Evolutionary conservation across 2,113 vertebrate genomes (phyloP), one percentile per base, ranked within the genome.

Genomic region (Gorsachius goisagi): DNA sequence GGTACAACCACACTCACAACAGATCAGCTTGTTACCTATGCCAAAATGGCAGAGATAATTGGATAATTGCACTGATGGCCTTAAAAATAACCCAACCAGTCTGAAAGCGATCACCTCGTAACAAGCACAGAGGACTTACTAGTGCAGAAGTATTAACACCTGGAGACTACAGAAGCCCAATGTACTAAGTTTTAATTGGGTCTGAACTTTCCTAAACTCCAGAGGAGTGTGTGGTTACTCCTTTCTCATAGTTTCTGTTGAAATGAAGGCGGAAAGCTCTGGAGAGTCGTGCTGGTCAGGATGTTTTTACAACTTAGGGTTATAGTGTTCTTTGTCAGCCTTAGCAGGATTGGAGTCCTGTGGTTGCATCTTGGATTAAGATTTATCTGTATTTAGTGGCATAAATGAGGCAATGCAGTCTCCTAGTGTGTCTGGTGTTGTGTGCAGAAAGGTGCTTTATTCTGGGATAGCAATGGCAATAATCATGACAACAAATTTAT

Each of bases 281-380:
- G 15, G 18, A 13, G 17, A 59, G 56, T 78, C 0, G 0, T 85
- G 44, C 23, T 75, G 23, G 28, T 74, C 37, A 20, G 12, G 39
- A 14, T 62, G 15, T 37, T 74, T 66, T 74, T 50, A 28, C 35
- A 56, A 23, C 8, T 33, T 32, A 35, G 15, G 11, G 10, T 76
- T 76, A 47, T 5, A 47, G 26, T 68, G 23, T 58, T 85, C n/a
- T 81, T 67, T 62, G 41, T 83, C 41, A 63, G 53, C 32, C 27
- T 71, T n/a, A 58, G 50, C 27, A 75, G 47, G 28, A 28, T 22
- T 67, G 50, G 23, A 80, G 78, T 88, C 50, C 24, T 60, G 49
- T 3, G 1, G 11, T 33, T 87, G 39, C 23, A 55, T 67, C 30
- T 87, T 76, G 30, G 13, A 11, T 52, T 66, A 80, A 71, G 50